Conservation (phyloP, 2,888 invertebrate species). For the Chymomyza caudatula region DNA sequence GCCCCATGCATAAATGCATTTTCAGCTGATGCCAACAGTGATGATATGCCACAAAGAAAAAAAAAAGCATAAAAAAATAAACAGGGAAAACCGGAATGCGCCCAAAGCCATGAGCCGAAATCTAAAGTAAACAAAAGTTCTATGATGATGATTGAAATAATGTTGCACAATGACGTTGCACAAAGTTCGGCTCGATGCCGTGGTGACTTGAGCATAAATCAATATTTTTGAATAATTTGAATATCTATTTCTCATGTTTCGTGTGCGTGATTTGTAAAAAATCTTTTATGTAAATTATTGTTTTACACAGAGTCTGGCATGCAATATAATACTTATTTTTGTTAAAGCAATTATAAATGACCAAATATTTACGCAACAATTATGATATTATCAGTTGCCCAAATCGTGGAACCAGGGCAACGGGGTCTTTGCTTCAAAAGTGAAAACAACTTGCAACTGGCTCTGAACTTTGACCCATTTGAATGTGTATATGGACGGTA, state of each 20-base stretch:
- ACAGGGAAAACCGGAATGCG: background rate
- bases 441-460: too few relatives aligned
- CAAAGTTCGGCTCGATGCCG: conserved; percentile 29
- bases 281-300: conserved; percentile 64
- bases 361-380: conserved; percentile 72
- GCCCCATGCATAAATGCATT: conserved; percentile 11
- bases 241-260: background rate
- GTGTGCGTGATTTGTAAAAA: conserved; percentile 62
- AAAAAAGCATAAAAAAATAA: background rate
- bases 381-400: conserved; percentile 40
- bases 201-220: conserved; percentile 42
- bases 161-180: conserved; percentile 64
- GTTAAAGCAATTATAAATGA: conserved; percentile 65
- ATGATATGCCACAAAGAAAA: conserved; percentile 56
- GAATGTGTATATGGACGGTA: background rate
- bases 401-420: background rate
- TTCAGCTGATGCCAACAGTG: conserved; percentile 7
- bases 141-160: conserved; percentile 54
- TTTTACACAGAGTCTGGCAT: conserved; percentile 34
- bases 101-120: background rate
- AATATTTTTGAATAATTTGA: conserved; percentile 35
- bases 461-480: conserved; percentile 26
- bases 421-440: too few relatives aligned
- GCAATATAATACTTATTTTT: conserved; percentile 47
- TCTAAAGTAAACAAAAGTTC: conserved; percentile 2